Conservation (phyloP, 2,888 invertebrate genomes). For the Cheilosia vernalis region DNA sequence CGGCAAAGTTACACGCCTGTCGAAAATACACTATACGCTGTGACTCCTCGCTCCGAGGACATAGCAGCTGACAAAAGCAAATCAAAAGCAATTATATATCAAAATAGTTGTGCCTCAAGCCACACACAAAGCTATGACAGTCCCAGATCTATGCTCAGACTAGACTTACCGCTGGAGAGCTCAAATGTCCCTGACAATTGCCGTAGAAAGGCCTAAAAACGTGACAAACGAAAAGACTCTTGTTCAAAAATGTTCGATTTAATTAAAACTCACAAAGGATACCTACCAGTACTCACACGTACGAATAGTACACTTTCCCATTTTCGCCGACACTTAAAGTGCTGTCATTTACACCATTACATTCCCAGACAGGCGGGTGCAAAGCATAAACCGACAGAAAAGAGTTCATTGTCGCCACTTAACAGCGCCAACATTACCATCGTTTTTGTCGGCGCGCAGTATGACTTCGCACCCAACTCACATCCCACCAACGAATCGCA, state of each 20-base stretch:
- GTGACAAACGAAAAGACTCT: neutral
- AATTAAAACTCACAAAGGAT: constrained; percentile 67
- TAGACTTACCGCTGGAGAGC: too few species aligned
- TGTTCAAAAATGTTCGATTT: constrained; percentile 43
- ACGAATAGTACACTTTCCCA: constrained; percentile 30
- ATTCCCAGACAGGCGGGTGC: constrained; percentile 48
- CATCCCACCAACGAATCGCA: neutral
- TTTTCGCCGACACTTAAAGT: constrained; percentile 41
- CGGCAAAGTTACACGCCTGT: too few species aligned
- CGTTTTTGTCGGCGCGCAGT: neutral
- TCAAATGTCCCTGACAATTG: too few species aligned
- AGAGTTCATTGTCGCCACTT: constrained; percentile 68
- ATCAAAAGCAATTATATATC: too few species aligned
- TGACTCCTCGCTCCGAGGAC: too few species aligned
- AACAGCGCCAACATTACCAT: constrained; percentile 32
- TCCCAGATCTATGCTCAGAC: too few species aligned
- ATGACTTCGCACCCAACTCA: neutral
- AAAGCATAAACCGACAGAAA: constrained; percentile 28
- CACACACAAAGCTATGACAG: too few species aligned
- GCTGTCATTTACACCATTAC: constrained; percentile 62
- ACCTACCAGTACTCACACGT: neutral
- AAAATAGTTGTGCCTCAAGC: too few species aligned
- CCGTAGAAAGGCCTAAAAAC: too few species aligned
- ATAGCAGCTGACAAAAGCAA: too few species aligned
- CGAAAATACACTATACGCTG: too few species aligned